Evolutionary conservation across 2,797 vertebrate species (phyloP).

Genomic region (Florisuga fusca): DNA sequence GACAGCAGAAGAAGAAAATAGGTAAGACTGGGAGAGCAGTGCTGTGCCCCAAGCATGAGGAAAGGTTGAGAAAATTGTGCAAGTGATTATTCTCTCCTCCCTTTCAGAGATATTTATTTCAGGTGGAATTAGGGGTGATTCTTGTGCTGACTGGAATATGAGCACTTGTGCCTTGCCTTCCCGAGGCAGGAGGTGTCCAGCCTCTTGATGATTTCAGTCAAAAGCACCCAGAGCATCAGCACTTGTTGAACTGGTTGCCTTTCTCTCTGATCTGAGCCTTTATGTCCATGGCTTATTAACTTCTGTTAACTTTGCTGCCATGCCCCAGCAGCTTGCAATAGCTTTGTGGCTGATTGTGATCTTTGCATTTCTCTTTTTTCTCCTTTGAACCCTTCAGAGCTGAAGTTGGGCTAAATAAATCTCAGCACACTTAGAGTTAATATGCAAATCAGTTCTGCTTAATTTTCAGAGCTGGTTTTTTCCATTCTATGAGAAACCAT

Average conservation of each 20-base stretch:
- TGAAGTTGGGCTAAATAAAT: background rate
- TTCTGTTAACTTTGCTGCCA: background rate
- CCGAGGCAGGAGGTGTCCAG: background rate
- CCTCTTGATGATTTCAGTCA: background rate
- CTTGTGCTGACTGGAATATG: background rate
- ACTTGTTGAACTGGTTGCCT: background rate
- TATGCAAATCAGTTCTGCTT: background rate
- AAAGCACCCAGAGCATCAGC: background rate
- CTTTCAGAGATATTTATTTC: background rate
- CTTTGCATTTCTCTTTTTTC: background rate
- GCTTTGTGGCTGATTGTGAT: background rate
- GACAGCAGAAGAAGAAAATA: constrained; percentile 98
- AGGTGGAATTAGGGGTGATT: background rate
- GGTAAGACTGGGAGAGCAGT: constrained; percentile 78
- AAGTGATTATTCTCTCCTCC: background rate
- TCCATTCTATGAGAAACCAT: background rate
- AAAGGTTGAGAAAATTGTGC: background rate
- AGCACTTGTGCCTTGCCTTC: background rate
- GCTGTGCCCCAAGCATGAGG: background rate
- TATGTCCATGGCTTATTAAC: background rate
- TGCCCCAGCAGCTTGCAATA: background rate
- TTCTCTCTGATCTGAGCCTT: background rate
- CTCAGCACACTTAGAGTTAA: background rate
- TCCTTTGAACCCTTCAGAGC: background rate
- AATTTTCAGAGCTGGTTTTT: background rate